phyloP scores from a whole-genome alignment of 2,888 invertebrate species.

The Gisinianus flammeolus region DNA sequence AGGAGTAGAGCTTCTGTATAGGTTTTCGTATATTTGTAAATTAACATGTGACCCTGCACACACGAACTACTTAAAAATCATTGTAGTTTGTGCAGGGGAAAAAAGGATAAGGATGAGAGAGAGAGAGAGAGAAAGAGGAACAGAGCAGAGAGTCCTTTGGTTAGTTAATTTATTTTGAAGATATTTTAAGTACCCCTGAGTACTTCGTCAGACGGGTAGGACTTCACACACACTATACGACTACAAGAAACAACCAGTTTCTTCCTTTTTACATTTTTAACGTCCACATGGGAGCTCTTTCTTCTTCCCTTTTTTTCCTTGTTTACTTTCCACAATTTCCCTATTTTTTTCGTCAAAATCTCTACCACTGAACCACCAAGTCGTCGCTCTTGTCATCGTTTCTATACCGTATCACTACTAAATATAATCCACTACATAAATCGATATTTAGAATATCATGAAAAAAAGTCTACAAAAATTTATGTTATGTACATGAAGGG shows the following conservation, averaged over 20 bases:
- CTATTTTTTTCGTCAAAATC: neutral
- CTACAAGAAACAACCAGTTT: neutral
- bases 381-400: too few relatives aligned
- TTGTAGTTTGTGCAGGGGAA: slow-evolving; percentile 20
- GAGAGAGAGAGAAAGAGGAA: neutral
- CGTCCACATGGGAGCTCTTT: slow-evolving; percentile 11
- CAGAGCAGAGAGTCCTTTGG: slow-evolving; percentile 14
- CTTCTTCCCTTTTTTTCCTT: neutral
- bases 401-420: too few relatives aligned
- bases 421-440: too few relatives aligned
- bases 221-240: neutral
- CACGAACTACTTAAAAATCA: slow-evolving; percentile 37
- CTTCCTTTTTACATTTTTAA: slow-evolving; percentile 30
- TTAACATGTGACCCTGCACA: slow-evolving; percentile 26
- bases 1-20: neutral
- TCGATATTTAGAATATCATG: too few relatives aligned
- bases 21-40: neutral
- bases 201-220: neutral
- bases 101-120: slow-evolving; percentile 23
- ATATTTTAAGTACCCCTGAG: slow-evolving; percentile 35
- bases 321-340: slow-evolving; percentile 31
- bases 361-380: too few relatives aligned
- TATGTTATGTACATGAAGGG: too few relatives aligned
- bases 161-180: slow-evolving; percentile 35
- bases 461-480: too few relatives aligned